These are phyloP conservation scores for Catamblyrhynchus diadema DNA, from an alignment of 2,797 vertebrate species.

Conservation along the genomic window DNA sequence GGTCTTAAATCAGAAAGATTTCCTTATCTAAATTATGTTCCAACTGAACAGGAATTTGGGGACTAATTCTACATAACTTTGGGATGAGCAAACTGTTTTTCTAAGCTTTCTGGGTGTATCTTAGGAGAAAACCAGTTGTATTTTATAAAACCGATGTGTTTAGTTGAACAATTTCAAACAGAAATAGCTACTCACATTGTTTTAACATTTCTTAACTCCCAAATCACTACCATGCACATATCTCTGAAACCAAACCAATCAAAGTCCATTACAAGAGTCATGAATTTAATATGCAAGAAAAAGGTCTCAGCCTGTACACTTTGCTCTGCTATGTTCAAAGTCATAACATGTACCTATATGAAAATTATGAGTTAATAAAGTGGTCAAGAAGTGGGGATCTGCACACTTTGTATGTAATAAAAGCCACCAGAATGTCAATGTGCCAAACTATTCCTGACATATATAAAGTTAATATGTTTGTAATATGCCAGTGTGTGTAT, in stretches of 20 bases:
- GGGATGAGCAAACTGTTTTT: background rate
- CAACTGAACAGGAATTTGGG: background rate
- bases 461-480: accelerated
- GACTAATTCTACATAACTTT: background rate
- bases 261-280: background rate
- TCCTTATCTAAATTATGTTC: background rate
- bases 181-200: background rate
- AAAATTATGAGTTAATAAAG: background rate
- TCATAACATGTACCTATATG: background rate
- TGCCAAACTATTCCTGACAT: accelerated
- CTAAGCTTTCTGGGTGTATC: background rate
- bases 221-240: background rate
- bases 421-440: background rate
- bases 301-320: background rate
- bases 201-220: background rate
- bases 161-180: background rate
- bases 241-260: background rate
- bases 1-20: background rate
- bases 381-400: background rate
- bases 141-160: background rate
- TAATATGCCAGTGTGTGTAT: background rate
- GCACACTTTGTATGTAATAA: accelerated
- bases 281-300: background rate
- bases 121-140: background rate
- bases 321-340: background rate